Evolutionary conservation across 2,888 invertebrate genomes (phyloP).

Genomic region (Drosophila picticornis): DNA sequence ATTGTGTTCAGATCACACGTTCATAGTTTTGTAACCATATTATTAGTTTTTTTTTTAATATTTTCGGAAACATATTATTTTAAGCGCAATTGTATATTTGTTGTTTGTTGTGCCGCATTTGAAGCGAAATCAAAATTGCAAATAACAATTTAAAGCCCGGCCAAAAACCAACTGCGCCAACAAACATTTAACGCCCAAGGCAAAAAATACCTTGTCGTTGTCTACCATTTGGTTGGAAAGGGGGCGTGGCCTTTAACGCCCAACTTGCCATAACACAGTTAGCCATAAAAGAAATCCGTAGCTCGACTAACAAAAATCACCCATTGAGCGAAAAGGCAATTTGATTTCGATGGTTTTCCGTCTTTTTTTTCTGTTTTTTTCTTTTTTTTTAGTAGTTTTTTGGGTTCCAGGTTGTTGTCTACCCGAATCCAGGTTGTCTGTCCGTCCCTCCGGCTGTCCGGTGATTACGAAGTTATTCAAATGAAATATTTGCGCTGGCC

Average conservation of each 20-base stretch:
- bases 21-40: neutral
- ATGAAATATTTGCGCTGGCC: constrained; percentile 71
- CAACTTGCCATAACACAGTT: constrained; percentile 61
- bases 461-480: constrained; percentile 76
- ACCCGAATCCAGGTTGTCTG: constrained; percentile 28
- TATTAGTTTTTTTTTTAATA: neutral
- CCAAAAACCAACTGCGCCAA: constrained; percentile 25
- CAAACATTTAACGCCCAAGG: constrained; percentile 51
- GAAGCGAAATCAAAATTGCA: constrained; percentile 53
- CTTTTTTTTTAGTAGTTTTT: constrained; percentile 32
- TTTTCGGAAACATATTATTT: neutral
- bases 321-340: constrained; percentile 68
- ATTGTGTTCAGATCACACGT: neutral
- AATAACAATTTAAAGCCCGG: constrained; percentile 50
- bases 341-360: constrained; percentile 61
- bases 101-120: constrained; percentile 24
- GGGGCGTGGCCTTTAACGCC: constrained; percentile 47
- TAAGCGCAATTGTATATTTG: neutral
- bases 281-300: constrained; percentile 66
- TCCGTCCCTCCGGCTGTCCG: constrained; percentile 9
- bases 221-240: constrained; percentile 20
- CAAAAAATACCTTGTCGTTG: constrained; percentile 41
- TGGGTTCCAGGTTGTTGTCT: constrained; percentile 57
- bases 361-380: neutral
- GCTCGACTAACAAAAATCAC: constrained; percentile 70